These are phyloP conservation scores for Drosophila nr. perissopoda DNA, from an alignment of 2,888 invertebrate species.

Conservation along the genomic window DNA sequence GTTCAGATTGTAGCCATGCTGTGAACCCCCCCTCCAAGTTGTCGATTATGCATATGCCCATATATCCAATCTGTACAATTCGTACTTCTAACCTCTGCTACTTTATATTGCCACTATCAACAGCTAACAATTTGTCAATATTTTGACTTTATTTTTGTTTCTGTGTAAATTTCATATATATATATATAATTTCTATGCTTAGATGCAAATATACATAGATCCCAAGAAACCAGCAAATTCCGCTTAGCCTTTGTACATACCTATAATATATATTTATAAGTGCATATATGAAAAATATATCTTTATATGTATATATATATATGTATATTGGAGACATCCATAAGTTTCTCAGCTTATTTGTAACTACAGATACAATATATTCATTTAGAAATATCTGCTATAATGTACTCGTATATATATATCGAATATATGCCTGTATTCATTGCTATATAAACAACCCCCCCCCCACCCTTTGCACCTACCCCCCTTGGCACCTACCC, in stretches of 20 bases:
- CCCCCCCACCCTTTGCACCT: background rate
- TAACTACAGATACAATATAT: conserved; percentile 1
- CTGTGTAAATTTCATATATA: conserved; percentile 16
- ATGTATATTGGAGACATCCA: conserved; percentile 11
- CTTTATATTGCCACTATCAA: conserved; percentile 28
- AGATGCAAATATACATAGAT: conserved; percentile 3
- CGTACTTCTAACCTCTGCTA: conserved; percentile 28
- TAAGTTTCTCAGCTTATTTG: conserved; percentile 7
- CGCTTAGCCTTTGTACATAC: conserved; percentile 36
- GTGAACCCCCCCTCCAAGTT: conserved; percentile 25
- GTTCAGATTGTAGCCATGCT: conserved; percentile 19
- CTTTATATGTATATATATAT: conserved; percentile 18
- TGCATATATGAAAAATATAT: conserved; percentile 16
- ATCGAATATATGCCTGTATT: conserved; percentile 23
- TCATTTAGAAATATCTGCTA: conserved; percentile 6
- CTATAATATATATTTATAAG: conserved; percentile 30
- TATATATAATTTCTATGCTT: conserved; percentile 3
- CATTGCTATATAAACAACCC: conserved; percentile 7
- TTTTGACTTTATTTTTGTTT: background rate
- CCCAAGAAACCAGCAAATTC: background rate
- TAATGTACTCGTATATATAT: conserved; percentile 29
- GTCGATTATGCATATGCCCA: conserved; percentile 14
- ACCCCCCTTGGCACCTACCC: background rate
- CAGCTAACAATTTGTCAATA: conserved; percentile 27
- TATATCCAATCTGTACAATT: conserved; percentile 25